phyloP scores from a whole-genome alignment of 2,113 vertebrate species.

The Semicossyphus pulcher region DNA sequence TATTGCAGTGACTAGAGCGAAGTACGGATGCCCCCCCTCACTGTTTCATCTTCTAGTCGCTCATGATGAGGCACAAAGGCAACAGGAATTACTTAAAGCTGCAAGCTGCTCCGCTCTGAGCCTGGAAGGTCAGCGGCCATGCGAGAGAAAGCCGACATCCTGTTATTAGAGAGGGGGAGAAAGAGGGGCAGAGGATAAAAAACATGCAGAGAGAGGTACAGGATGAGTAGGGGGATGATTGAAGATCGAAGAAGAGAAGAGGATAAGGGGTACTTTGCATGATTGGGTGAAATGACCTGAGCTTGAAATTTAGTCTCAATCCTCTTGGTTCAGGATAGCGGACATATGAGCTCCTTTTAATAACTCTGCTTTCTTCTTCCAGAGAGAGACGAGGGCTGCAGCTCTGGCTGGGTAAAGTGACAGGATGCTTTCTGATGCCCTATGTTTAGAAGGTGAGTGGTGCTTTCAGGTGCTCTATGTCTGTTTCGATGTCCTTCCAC shows the following conservation, averaged over 20 bases:
- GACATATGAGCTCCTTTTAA: conserved; percentile 57
- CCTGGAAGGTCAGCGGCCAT: conserved; percentile 55
- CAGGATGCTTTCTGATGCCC: conserved; percentile 50
- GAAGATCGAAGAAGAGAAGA: conserved; percentile 59
- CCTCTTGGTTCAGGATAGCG: conserved; percentile 42
- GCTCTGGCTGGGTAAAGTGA: conserved; percentile 30
- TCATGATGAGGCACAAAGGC: conserved; percentile 48
- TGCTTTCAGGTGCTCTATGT: neutral
- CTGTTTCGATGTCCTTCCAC: neutral
- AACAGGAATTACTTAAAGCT: conserved; percentile 61
- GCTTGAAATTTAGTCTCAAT: conserved; percentile 54
- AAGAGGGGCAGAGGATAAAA: too few species aligned
- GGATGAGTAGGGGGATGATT: conserved; percentile 44
- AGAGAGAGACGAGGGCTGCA: conserved; percentile 31
- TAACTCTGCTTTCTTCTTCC: conserved; percentile 38
- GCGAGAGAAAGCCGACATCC: conserved; percentile 61
- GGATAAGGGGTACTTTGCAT: conserved; percentile 51
- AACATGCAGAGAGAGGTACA: conserved; percentile 18
- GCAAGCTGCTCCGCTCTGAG: conserved; percentile 31
- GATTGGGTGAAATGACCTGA: conserved; percentile 53
- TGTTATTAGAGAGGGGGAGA: conserved; percentile 56
- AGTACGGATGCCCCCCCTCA: conserved; percentile 9
- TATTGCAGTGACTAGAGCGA: conserved; percentile 13
- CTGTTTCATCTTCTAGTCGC: conserved; percentile 32
- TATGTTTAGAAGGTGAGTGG: conserved; percentile 48